Evolutionary conservation across 53 echinoderm and acorn worm genomes (phyloP).

Genomic region (Patiria pectinifera): DNA sequence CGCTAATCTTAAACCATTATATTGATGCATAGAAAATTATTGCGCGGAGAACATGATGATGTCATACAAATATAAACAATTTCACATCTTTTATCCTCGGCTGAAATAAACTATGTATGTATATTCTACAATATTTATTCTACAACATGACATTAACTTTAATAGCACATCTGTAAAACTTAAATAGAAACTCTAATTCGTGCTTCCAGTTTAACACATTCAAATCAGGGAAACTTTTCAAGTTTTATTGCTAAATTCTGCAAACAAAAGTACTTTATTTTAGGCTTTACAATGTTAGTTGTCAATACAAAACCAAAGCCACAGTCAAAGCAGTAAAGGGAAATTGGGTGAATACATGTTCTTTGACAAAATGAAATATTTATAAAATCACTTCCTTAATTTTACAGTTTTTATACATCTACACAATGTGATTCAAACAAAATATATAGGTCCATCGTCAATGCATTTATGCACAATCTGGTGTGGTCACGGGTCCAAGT

Average conservation of each 20-base stretch:
- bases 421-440: background rate
- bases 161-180: slow-evolving; percentile 28
- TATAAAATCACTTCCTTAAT: background rate
- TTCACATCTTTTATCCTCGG: background rate
- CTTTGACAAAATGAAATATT: background rate
- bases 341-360: background rate
- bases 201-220: slow-evolving; percentile 5
- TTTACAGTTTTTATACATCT: slow-evolving; percentile 38
- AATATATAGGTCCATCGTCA: background rate
- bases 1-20: slow-evolving; percentile 22
- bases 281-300: too few relatives aligned
- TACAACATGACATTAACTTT: background rate
- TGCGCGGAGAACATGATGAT: slow-evolving; percentile 39
- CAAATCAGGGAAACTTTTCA: background rate
- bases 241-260: background rate
- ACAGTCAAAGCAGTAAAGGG: background rate
- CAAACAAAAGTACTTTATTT: background rate
- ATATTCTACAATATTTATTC: background rate
- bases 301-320: too few relatives aligned
- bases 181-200: too few relatives aligned
- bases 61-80: slow-evolving; percentile 42
- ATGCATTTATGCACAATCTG: background rate
- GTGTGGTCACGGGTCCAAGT: background rate
- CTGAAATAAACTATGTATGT: background rate
- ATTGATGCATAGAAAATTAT: slow-evolving; percentile 61